A percentile compares a stretch with the other conserved stretches of the same genome.
Evolutionary conservation across 2,888 invertebrate genomes (phyloP).

Genomic region (Lasioglossum marginatum): DNA sequence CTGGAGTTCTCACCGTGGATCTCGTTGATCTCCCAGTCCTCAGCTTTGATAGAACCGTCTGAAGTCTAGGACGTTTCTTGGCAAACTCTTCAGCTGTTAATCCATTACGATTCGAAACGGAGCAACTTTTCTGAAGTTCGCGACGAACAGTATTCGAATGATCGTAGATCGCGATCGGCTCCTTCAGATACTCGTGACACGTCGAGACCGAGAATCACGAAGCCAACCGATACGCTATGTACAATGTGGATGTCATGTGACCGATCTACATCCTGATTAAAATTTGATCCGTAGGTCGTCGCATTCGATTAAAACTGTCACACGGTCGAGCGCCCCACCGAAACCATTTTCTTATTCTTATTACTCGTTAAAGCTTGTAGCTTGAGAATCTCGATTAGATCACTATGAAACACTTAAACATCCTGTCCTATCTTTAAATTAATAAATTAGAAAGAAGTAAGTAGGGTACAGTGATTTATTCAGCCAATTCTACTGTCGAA

Average conservation of each 20-base stretch:
- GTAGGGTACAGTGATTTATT: too few species aligned
- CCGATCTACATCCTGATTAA: slow-evolving; percentile 66
- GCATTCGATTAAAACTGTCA: slow-evolving; percentile 52
- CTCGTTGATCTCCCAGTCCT: neutral
- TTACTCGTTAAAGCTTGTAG: neutral
- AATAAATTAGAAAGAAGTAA: too few species aligned
- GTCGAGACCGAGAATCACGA: neutral
- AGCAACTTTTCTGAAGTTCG: neutral
- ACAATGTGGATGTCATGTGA: slow-evolving; percentile 60
- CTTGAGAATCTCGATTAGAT: too few species aligned
- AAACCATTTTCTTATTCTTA: neutral
- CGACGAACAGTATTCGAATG: too few species aligned
- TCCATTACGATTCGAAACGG: slow-evolving; percentile 16
- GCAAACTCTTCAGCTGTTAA: slow-evolving; percentile 9
- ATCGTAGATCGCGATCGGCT: neutral
- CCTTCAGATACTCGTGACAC: neutral
- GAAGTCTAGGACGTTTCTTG: neutral
- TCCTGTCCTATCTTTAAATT: too few species aligned
- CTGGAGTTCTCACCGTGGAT: too few species aligned
- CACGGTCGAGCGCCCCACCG: neutral
- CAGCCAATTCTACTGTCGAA: too few species aligned
- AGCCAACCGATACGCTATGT: slow-evolving; percentile 14
- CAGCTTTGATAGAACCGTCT: neutral
- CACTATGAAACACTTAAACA: too few species aligned
- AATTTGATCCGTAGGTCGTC: slow-evolving; percentile 67